Base-by-base conservation (phyloP, 2,797 vertebrate species). In the Miichthys miiuy region DNA sequence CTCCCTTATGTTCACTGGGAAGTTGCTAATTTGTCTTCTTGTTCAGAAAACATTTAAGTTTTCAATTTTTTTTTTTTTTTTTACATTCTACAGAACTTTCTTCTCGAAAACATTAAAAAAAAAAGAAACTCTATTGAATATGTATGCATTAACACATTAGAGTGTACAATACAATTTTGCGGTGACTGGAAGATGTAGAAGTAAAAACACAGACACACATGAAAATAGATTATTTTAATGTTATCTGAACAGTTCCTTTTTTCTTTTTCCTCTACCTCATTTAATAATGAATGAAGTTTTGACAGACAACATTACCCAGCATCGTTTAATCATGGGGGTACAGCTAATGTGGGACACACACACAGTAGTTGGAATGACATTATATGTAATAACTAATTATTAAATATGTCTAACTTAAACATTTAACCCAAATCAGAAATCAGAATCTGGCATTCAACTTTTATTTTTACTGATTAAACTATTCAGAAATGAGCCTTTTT, bases 261-360 rank as follows among this genome's bases (percentile, higher is more conserved):
- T 42, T 58, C 23, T 65, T 5, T 27, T 64, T 50, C 30, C 18
- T 79, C 58, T 56, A 76, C 65, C 14, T 73, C 61, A 47, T 54
- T 85, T 55, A 85, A 89, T 88, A 81, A 89, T 90, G 60, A 62
- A 92, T 87, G 70, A 51, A 30, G 66, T 79, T 87, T 89, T 85
- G 44, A 86, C 80, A 85, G 75, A 75, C 65, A 62, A 64, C 78
- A 77, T 78, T 80, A 79, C 14, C 23, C 65, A 68, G 54, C 58
- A 61, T 81, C 54, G 87, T 79, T 79, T 51, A 57, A 65, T 64
- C 68, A 65, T 58, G 60, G n/a, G 0, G 18, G n/a, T 9, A 44
- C 21, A 64, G 54, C 34, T 58, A 63, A 42, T 70, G 42, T 62
- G 51, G 75, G 17, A 25, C 51, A 56, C 27, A 25, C 41, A 48